Percentiles rank a stretch among this genome's conserved stretches.
Evolutionary conservation across 2,113 vertebrate species (phyloP).

Genomic region (Leptodactylus fuscus): DNA sequence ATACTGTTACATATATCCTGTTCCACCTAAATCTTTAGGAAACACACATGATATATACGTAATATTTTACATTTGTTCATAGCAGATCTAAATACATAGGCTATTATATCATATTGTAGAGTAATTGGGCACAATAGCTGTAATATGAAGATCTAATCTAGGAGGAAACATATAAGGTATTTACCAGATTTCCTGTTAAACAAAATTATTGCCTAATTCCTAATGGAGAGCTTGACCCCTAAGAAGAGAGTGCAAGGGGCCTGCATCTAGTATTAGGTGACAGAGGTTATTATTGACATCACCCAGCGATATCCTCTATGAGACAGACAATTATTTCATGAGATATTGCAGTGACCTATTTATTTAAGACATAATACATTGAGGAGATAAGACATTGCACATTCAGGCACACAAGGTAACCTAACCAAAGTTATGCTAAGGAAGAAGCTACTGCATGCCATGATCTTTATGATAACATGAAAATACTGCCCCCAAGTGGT

Average conservation of each 20-base stretch:
- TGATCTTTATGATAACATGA: constrained; percentile 31
- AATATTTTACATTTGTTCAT: not conserved
- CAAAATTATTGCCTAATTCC: constrained; percentile 17
- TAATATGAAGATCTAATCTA: constrained; percentile 40
- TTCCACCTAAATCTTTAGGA: not conserved
- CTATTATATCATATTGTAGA: constrained; percentile 32
- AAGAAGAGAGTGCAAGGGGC: not conserved
- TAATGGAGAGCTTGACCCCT: constrained; percentile 18
- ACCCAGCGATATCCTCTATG: constrained; percentile 1
- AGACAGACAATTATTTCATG: not conserved
- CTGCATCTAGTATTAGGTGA: constrained; percentile 27
- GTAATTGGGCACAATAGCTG: constrained; percentile 23
- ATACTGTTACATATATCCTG: not conserved
- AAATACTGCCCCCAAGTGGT: constrained; percentile 50
- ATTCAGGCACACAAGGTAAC: not conserved
- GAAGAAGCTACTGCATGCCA: not conserved
- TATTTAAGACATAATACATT: not conserved
- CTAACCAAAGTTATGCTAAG: not conserved
- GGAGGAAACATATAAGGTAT: constrained; percentile 9
- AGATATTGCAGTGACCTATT: not conserved
- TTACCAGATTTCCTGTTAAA: constrained; percentile 35
- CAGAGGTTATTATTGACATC: constrained; percentile 10
- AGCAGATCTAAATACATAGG: not conserved
- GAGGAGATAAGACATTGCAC: not conserved
- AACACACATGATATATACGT: not conserved